phyloP scores from a whole-genome alignment of 2,113 vertebrate species.

The Catagonus wagneri region DNA sequence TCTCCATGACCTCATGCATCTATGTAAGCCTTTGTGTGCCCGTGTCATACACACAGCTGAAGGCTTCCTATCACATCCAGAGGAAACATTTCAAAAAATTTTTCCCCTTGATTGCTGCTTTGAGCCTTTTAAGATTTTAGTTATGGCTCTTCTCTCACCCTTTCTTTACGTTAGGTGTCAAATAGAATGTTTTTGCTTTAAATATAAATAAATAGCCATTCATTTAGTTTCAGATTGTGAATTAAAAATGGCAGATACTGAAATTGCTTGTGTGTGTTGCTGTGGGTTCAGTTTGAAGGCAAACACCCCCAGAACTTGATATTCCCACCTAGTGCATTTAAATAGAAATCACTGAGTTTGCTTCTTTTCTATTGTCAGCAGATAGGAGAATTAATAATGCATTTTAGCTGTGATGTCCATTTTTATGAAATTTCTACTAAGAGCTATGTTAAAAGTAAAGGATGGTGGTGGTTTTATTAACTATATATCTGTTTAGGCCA shows the following conservation, averaged over 20 bases:
- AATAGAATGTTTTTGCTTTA: slow-evolving; percentile 84
- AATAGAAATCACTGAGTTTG: slow-evolving; percentile 79
- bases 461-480: slow-evolving; percentile 90
- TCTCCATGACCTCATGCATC: background rate
- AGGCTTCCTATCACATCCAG: slow-evolving; percentile 45
- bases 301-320: slow-evolving; percentile 80
- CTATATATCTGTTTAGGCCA: slow-evolving; percentile 85
- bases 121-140: slow-evolving; percentile 76
- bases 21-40: slow-evolving; percentile 8
- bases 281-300: slow-evolving; percentile 82
- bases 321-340: slow-evolving; percentile 83
- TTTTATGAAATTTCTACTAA: slow-evolving; percentile 89
- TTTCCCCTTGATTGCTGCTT: slow-evolving; percentile 80
- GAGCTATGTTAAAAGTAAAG: slow-evolving; percentile 89
- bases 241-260: slow-evolving; percentile 84
- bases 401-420: slow-evolving; percentile 86
- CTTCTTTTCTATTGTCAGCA: slow-evolving; percentile 83
- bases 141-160: slow-evolving; percentile 84
- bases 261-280: slow-evolving; percentile 85
- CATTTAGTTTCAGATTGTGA: slow-evolving; percentile 83
- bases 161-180: slow-evolving; percentile 78
- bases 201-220: slow-evolving; percentile 82
- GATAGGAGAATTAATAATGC: slow-evolving; percentile 84
- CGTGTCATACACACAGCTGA: background rate
- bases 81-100: slow-evolving; percentile 61